A percentile compares a stretch with the other conserved stretches of the same genome.
Conservation (phyloP, 1,140 invertebrate genomes). For the Coptotermes formosanus region DNA sequence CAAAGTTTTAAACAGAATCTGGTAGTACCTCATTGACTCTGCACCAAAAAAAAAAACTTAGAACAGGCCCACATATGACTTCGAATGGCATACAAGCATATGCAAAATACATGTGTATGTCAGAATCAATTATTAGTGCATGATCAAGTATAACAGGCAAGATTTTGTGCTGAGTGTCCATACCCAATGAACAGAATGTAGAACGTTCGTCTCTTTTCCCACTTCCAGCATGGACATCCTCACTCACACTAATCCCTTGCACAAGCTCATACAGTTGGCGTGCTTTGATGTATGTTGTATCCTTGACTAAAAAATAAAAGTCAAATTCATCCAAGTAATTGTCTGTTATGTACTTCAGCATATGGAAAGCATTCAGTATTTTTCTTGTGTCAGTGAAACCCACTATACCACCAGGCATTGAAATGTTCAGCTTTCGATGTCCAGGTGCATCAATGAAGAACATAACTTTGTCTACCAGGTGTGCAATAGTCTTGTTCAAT, state of each 20-base stretch:
- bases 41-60: too few relatives aligned
- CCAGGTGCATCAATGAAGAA: slow-evolving; percentile 71
- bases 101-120: neutral
- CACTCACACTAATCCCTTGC: slow-evolving; percentile 74
- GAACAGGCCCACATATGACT: too few relatives aligned
- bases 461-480: slow-evolving; percentile 74
- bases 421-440: slow-evolving; percentile 64
- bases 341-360: slow-evolving; percentile 85
- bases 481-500: slow-evolving; percentile 76
- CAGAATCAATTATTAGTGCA: neutral
- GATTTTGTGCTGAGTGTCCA: slow-evolving; percentile 32
- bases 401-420: slow-evolving; percentile 73
- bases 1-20: too few relatives aligned
- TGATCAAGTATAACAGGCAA: neutral
- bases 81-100: neutral
- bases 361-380: slow-evolving; percentile 75
- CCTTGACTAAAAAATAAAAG: slow-evolving; percentile 84
- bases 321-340: slow-evolving; percentile 87
- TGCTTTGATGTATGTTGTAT: slow-evolving; percentile 77
- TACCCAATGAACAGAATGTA: slow-evolving; percentile 65
- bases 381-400: slow-evolving; percentile 76
- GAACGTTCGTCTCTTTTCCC: slow-evolving; percentile 47
- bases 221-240: slow-evolving; percentile 76
- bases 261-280: slow-evolving; percentile 66
- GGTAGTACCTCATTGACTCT: too few relatives aligned